phyloP scores from a whole-genome alignment of 2,888 invertebrate species.

The Heliconius erato region DNA sequence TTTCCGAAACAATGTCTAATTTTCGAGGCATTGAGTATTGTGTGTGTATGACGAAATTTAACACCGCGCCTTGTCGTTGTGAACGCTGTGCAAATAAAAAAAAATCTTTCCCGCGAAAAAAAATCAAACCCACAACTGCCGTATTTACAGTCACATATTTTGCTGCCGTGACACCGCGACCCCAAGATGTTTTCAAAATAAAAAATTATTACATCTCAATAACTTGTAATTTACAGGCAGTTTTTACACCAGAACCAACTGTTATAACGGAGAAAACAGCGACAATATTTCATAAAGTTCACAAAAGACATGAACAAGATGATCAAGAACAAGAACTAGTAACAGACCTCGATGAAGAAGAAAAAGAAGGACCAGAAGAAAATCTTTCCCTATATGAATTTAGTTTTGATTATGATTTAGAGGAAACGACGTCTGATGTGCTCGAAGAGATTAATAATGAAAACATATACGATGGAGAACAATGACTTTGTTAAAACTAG shows the following conservation, averaged over 20 bases:
- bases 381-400: not conserved
- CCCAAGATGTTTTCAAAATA: too few species aligned
- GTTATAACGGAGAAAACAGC: constrained; percentile 6
- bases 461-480: not conserved
- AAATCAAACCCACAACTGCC: too few species aligned
- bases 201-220: not conserved
- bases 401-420: not conserved
- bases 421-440: not conserved
- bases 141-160: too few species aligned
- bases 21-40: too few species aligned
- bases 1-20: too few species aligned
- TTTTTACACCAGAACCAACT: constrained; percentile 3
- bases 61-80: too few species aligned
- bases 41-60: too few species aligned
- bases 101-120: too few species aligned
- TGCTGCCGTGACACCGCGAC: too few species aligned
- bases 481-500: not conserved
- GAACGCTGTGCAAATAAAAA: too few species aligned
- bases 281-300: constrained; percentile 9
- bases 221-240: not conserved
- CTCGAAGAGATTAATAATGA: not conserved
- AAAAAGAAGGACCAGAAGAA: not conserved
- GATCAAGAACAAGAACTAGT: not conserved
- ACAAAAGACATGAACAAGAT: constrained; percentile 16
- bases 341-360: not conserved